Conservation (phyloP, 2,888 invertebrate genomes). For the Congeria kusceri region DNA sequence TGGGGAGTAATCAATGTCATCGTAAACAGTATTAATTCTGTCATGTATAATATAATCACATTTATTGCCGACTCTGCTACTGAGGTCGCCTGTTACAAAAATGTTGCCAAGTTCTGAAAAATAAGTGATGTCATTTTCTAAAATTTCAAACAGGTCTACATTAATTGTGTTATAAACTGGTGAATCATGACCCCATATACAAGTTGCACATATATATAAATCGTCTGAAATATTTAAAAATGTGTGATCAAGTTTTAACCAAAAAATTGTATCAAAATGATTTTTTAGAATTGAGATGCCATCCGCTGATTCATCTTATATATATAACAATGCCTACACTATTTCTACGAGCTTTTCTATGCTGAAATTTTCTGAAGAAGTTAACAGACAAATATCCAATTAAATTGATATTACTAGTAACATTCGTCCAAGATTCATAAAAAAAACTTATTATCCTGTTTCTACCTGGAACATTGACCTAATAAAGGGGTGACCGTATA, state of each 20-base stretch:
- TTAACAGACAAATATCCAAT: not conserved
- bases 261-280: constrained; percentile 32
- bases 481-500: too few species aligned
- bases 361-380: constrained; percentile 19
- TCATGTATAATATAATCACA: constrained; percentile 18
- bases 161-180: constrained; percentile 23
- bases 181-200: constrained; percentile 15
- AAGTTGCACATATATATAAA: constrained; percentile 17
- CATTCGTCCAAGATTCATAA: constrained; percentile 17
- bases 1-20: constrained; percentile 14
- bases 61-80: constrained; percentile 14
- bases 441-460: constrained; percentile 25
- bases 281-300: constrained; percentile 12
- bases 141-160: constrained; percentile 27
- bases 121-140: constrained; percentile 13
- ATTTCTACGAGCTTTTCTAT: constrained; percentile 13
- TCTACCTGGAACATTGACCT: too few species aligned
- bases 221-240: not conserved
- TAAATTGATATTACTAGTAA: not conserved
- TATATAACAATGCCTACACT: constrained; percentile 28
- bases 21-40: not conserved
- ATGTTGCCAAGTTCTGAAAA: constrained; percentile 17
- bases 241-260: constrained; percentile 12
- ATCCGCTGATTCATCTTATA: not conserved
- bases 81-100: constrained; percentile 23